Evolutionary conservation across 1,140 invertebrate genomes (phyloP), one percentile per base, ranked within the genome.

Genomic region (Pemphigus obesinymphae): DNA sequence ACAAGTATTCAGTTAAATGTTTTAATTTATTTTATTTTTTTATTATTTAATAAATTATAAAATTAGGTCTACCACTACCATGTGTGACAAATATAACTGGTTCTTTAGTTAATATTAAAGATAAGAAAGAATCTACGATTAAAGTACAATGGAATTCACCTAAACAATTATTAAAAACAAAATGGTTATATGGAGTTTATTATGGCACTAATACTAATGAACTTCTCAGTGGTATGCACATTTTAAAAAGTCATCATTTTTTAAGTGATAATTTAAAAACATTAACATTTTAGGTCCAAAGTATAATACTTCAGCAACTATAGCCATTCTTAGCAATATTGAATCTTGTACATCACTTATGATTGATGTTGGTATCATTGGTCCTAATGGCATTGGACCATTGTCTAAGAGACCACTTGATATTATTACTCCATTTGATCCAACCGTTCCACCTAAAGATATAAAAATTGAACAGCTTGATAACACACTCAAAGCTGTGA

Each of bases 271-370:
- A 66, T 83, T 70, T 84, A 84, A 66, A 40, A 20, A 37, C 0
- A 26, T 20, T 10, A n/a, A n/a, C n/a, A 6, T 17, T 70, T 70
- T 83, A 91, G 90, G 89, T 84, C 87, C 88, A 23, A 87, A 88
- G 83, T 84, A 89, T 37, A 84, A 87, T 23, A 94, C 92, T 0
- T 87, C 86, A 2, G 88, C 91, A 75, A 88, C 90, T 2, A 89
- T 89, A 3, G 87, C 89, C 2, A 88, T 89, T 1, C 88, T 94
- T 10, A 88, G 89, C 20, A 87, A 91, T 83, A 85, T 96, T 82
- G 89, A 91, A 70, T 89, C 93, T 3, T 95, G 94, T 85, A 91
- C 93, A 84, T 89, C 87, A 0, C 95, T 95, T 84, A 85, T 92
- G 17, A 92, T 95, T 85, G 89, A 90, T 13, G 90, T 95, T n/a